Evolutionary conservation across 2,113 vertebrate genomes (phyloP), one percentile per base, ranked within the genome.

Genomic region (Loxodonta africana): DNA sequence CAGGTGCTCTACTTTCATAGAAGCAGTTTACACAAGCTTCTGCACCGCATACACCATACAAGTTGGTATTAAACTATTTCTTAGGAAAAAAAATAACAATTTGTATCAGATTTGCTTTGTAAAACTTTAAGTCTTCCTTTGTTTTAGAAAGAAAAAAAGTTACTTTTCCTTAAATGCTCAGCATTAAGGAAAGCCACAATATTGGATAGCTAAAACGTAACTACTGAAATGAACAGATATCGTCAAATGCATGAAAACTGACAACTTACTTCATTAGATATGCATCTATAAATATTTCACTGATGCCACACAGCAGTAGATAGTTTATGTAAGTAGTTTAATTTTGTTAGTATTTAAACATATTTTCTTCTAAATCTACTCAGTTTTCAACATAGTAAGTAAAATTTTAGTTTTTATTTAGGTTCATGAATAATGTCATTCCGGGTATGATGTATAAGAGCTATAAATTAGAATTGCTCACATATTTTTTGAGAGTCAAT

Each of bases 321-420:
- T 62, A 88, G 65, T 73, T 83, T 86, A 77, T 33, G 51, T 23
- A 46, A 80, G 33, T 46, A 83, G 48, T 85, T 97, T 91, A n/a
- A 87, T 73, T 46, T 78, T 88, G 57, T 63, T 95, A 94, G 33
- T n/a, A 86, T 82, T 95, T 90, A 80, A 82, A 86, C 8, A 91
- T 71, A 87, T 86, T 84, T 97, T 86, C 10, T 84, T 77, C 10
- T 89, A 95, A 85, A 74, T 4, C 74, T 81, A 95, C 9, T 74
- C 44, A 89, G 92, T 65, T 89, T 23, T 91, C n/a, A 89, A 44
- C 5, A 46, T 14, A n/a, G 23, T 84, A 88, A 63, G 9, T 44
- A 85, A 88, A 91, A 85, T 44, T 88, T 88, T 17, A 90, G 37
- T 62, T 92, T 88, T 93, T 76, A 92, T 88, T 88, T 78, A 46